Evolutionary conservation across 2,888 invertebrate species (phyloP).

Genomic region (Meteorus colon): DNA sequence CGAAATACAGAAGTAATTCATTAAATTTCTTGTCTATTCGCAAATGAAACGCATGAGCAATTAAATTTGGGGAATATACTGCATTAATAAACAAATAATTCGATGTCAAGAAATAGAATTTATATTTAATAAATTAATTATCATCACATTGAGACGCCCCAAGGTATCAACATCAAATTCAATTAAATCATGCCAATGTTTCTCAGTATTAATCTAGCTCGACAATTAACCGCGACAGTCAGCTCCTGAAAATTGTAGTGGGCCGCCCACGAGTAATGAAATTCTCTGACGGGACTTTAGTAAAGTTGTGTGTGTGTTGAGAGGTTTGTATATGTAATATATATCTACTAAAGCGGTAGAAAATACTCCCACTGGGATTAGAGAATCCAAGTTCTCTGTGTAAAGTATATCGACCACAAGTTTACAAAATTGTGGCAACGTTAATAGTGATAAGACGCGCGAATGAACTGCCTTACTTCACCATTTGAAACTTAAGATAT

Average conservation of each 20-base stretch:
- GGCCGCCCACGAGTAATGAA: slow-evolving; percentile 41
- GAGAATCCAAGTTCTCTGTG: background rate
- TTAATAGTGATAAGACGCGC: slow-evolving; percentile 1
- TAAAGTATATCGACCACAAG: background rate
- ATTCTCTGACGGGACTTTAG: slow-evolving; percentile 31
- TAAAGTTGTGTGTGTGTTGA: background rate
- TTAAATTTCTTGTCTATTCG: too few relatives aligned
- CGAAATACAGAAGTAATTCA: too few relatives aligned
- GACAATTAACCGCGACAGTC: slow-evolving; percentile 1
- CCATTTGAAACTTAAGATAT: slow-evolving; percentile 58
- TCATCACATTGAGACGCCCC: background rate
- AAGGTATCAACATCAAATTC: background rate
- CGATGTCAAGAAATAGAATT: too few relatives aligned
- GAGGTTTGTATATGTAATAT: slow-evolving; percentile 7
- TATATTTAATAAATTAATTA: background rate
- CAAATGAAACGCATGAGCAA: too few relatives aligned
- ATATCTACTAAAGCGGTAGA: slow-evolving; percentile 4
- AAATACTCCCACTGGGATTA: background rate
- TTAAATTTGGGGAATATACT: too few relatives aligned
- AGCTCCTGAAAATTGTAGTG: slow-evolving; percentile 14
- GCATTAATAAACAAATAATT: too few relatives aligned
- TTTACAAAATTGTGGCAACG: background rate
- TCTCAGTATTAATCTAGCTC: slow-evolving; percentile 2
- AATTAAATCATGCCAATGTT: background rate
- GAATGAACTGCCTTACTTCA: background rate